Base-by-base conservation (phyloP, 2,113 vertebrate genomes). In the Peucedramus taeniatus region DNA sequence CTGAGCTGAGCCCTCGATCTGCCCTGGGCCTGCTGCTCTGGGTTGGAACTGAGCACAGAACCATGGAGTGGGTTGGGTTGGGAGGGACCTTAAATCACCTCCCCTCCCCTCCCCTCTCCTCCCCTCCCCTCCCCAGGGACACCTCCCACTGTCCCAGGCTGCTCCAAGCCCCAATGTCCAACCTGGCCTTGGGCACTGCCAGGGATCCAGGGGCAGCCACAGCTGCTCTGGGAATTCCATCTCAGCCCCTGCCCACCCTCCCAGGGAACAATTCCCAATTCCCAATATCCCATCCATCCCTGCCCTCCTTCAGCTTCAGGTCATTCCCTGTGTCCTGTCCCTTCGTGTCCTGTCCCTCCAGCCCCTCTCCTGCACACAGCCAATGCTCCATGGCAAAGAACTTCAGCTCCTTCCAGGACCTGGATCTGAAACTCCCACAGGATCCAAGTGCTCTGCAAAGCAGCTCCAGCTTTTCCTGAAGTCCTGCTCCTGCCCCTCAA, bases 311-410 rank as follows among this genome's bases (percentile, higher is more conserved):
- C n/a, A n/a, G n/a, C n/a, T n/a, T n/a, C n/a, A n/a, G n/a, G n/a
- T n/a, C n/a, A 37, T 39, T 51, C 37, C 68, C 57, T 35, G n/a
- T 0, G 1, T 61, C 30, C 60, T 49, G 50, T 19, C n/a, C 28
- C 49, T 28, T 30, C 15, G 2, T 20, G 8, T 13, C 18, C n/a
- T 40, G 44, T 42, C 71, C 28, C 40, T 64, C 30, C 42, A 56
- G 26, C 27, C 31, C 27, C 22, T 74, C 50, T 50, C 64, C 77
- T 50, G 3, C 33, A 24, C 35, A 18, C n/a, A 81, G 17, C 39
- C 37, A 66, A 30, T 2, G 1, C 12, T 82, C n/a, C 6, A 0
- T 4, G 17, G 39, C 78, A 12, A 1, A 2, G 61, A 26, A 47
- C 37, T 68, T 21, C 44, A 59, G 0, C 53, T 71, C 42, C 50